phyloP scores from a whole-genome alignment of 1,140 invertebrate genomes.

The Capitella teleta region DNA sequence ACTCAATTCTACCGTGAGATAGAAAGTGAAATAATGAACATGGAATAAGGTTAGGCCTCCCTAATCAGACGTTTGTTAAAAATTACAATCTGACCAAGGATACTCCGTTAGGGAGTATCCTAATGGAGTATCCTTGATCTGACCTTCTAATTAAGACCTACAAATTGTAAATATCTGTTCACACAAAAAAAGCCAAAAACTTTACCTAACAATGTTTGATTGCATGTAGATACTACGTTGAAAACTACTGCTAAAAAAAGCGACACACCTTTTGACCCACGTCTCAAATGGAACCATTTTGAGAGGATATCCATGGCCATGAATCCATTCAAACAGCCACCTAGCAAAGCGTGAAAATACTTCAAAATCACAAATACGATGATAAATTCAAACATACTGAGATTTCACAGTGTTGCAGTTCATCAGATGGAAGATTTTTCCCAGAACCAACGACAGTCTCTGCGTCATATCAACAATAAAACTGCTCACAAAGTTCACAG shows the following conservation, averaged over 20 bases:
- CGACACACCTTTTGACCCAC: constrained; percentile 22
- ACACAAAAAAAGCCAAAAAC: too few relatives aligned
- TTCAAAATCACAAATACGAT: background rate
- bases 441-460: constrained; percentile 32
- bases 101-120: too few relatives aligned
- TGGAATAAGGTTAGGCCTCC: too few relatives aligned
- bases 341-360: constrained; percentile 17
- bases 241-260: background rate
- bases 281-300: constrained; percentile 25
- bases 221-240: background rate
- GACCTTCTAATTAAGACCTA: too few relatives aligned
- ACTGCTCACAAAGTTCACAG: constrained; percentile 45
- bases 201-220: too few relatives aligned
- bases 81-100: too few relatives aligned
- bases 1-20: too few relatives aligned
- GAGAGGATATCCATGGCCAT: constrained; percentile 29
- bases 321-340: constrained; percentile 38
- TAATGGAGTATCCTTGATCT: too few relatives aligned
- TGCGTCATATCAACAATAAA: constrained; percentile 38
- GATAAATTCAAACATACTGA: constrained; percentile 16
- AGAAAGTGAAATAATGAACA: too few relatives aligned
- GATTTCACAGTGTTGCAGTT: constrained; percentile 31
- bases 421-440: constrained; percentile 43
- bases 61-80: too few relatives aligned
- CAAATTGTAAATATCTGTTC: too few relatives aligned